Percentiles rank a stretch among this genome's conserved stretches.
phyloP scores from a whole-genome alignment of 37 sponge, comb jelly and placozoan species.

The Chondrosia reniformis region DNA sequence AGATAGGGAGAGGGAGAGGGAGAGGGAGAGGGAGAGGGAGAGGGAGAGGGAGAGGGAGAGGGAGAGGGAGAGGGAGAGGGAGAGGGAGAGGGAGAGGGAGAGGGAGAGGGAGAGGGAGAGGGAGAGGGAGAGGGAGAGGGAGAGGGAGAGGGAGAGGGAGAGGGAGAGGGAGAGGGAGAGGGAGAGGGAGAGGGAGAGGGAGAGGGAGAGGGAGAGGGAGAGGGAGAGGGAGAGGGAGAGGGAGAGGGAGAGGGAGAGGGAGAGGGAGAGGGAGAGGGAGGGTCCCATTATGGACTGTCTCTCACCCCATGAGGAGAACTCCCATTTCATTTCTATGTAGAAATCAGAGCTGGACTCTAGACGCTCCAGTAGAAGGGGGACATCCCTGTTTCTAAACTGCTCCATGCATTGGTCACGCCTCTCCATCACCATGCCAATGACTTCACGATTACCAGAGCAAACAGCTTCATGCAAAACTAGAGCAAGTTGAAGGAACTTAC shows the following conservation, averaged over 20 bases:
- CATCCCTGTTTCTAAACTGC: constrained; percentile 16
- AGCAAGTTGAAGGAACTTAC: neutral
- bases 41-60: constrained; percentile 2
- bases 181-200: constrained; percentile 9
- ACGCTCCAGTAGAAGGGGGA: constrained; percentile 73
- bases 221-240: too few relatives aligned
- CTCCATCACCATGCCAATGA: constrained; percentile 55
- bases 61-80: neutral
- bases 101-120: neutral
- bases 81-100: constrained; percentile 1
- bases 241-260: too few relatives aligned
- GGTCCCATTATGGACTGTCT: neutral
- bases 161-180: constrained; percentile 12
- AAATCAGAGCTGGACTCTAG: constrained; percentile 81
- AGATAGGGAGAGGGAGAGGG: too few relatives aligned
- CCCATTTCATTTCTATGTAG: constrained; percentile 99
- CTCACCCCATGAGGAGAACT: constrained; percentile 96
- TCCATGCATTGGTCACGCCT: constrained; percentile 59
- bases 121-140: neutral
- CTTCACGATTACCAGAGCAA: constrained; percentile 61
- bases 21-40: neutral
- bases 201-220: too few relatives aligned
- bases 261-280: neutral
- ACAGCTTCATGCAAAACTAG: constrained; percentile 77
- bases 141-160: constrained; percentile 1